Evolutionary conservation across 2,113 vertebrate species (phyloP), one percentile per base, ranked within the genome.

Genomic region (Tiliqua scincoides): DNA sequence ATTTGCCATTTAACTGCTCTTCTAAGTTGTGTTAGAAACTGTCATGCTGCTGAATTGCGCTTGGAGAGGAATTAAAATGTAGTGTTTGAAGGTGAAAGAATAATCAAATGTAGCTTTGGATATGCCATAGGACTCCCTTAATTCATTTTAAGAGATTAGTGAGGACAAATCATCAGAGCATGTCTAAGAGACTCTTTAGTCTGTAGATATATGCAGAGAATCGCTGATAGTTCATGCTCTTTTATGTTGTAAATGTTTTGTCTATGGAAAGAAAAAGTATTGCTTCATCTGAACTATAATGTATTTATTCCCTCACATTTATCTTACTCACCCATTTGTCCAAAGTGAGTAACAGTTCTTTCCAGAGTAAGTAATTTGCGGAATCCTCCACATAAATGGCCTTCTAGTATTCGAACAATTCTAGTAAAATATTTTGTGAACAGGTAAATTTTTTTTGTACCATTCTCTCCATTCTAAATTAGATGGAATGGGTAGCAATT

Each of bases 51-150:
- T 57, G 17, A 57, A 57, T 15, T 57, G 6, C 63, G 48, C 40
- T 85, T 77, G 21, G 21, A 54, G 48, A 20, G 37, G 52, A 85
- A 85, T 68, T 6, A 85, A 85, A 68, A 27, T 57, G 27, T 85
- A 40, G 2, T 30, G 23, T 57, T 57, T 7, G n/a, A 59, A 82
- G 12, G 32, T 71, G 27, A 25, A 68, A 48, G 75, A 63, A 25
- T 75, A 84, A 35, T 32, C 35, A 71, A 37, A 35, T 32, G 20
- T 75, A 62, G 52, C 5, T 27, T 37, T 67, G 35, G 10, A 59
- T 71, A 21, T 40, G 25, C 11, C 25, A 37, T 3, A 25, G 35
- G 23, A 72, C 35, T 72, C 6, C 25, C 6, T 43, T 43, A 62
- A 40, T 62, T 79, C 20, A 57, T 48, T 74, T 74, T 35, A 72